A percentile compares a stretch with the other conserved stretches of the same genome.
phyloP scores from a whole-genome alignment of 2,888 invertebrate species.

The Scaptomyza flava region DNA sequence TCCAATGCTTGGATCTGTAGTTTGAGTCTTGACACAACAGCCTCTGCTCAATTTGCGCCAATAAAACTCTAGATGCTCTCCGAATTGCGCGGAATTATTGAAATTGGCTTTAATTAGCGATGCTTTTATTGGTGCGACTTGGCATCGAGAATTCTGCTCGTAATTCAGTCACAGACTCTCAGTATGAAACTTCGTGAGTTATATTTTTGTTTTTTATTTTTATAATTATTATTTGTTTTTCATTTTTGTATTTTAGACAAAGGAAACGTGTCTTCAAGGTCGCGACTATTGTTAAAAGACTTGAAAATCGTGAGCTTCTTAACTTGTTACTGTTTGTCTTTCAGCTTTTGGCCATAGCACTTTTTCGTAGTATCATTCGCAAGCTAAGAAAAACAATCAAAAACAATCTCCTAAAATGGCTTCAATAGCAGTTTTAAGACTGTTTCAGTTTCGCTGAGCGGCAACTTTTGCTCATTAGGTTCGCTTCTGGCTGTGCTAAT shows the following conservation, averaged over 20 bases:
- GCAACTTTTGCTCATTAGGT: constrained; percentile 31
- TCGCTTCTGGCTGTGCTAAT: constrained; percentile 20
- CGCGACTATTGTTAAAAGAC: constrained; percentile 57
- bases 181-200: constrained; percentile 26
- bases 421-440: constrained; percentile 19
- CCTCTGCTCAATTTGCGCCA: constrained; percentile 67
- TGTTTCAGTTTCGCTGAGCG: constrained; percentile 35
- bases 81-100: constrained; percentile 62
- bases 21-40: constrained; percentile 14
- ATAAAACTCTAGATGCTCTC: constrained; percentile 57
- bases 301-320: constrained; percentile 72
- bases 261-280: constrained; percentile 69
- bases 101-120: constrained; percentile 77
- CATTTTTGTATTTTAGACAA: constrained; percentile 12
- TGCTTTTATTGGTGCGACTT: constrained; percentile 67
- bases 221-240: constrained; percentile 22
- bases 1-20: neutral
- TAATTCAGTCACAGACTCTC: neutral
- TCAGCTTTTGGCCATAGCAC: constrained; percentile 40
- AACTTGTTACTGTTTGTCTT: constrained; percentile 62
- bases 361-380: constrained; percentile 37
- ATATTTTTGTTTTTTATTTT: constrained; percentile 8
- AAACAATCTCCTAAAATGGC: constrained; percentile 31
- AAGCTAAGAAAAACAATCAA: constrained; percentile 13
- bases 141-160: constrained; percentile 21